Evolutionary conservation across 2,797 vertebrate genomes (phyloP), one percentile per base, ranked within the genome.

Genomic region (Tokudaia muenninki): DNA sequence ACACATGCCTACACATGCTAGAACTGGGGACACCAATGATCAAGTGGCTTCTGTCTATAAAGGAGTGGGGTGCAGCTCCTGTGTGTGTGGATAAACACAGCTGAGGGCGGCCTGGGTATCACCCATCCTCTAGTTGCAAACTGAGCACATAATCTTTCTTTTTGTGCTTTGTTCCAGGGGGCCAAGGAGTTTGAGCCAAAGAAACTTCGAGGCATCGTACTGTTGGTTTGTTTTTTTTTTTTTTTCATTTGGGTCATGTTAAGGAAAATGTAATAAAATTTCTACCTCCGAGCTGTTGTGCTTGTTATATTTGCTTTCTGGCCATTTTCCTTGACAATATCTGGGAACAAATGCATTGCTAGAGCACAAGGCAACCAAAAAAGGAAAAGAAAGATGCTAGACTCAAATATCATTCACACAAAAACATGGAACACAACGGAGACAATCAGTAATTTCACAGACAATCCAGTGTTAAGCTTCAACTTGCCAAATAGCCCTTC

Each of bases 191-290:
- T 80, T 63, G 63, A 91, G 94, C 81, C 95, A 91, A 91, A 89
- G 86, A 82, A 79, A 57, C 61, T 61, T 2, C 47, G 92, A 95
- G 37, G 50, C 78, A 50, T 80, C 82, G 34, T 17, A 16, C 50
- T 87, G 52, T 29, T 29, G 1, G 6, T 29, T 75, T 59, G 16
- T 57, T 57, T 61, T 61, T 26, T 26, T 37, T 6, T 29, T 75
- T 44, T 81, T 88, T 59, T 31, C 59, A 79, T 90, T 81, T 86
- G 95, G 88, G 44, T 44, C 47, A 12, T 37, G 87, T 87, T 95
- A 91, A 79, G 86, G 67, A 94, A 63, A 92, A 95, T 47, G 82
- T 61, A 90, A 91, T 77, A 80, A 82, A 90, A 89, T 78, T 59
- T 91, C 75, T 24, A 50, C 92, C 91, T 92, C 50, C 4, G 34